These are phyloP conservation scores for Rhinoptilus africanus DNA, from an alignment of 2,113 vertebrate species.

Conservation along the genomic window DNA sequence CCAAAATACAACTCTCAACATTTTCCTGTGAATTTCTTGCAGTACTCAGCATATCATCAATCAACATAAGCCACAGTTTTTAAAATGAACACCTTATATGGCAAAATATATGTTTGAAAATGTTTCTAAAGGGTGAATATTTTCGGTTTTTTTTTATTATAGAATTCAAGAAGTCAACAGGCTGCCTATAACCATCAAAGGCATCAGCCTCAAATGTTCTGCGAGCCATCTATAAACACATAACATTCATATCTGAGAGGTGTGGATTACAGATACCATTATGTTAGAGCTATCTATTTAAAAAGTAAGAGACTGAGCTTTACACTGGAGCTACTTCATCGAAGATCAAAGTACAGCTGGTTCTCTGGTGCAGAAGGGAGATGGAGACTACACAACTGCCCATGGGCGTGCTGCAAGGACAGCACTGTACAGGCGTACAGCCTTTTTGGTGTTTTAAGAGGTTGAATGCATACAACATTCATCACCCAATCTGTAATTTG, in stretches of 20 bases:
- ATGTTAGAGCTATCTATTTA: neutral
- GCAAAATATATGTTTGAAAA: neutral
- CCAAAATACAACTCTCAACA: neutral
- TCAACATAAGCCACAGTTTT: neutral
- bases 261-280: neutral
- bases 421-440: neutral
- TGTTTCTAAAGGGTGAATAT: neutral
- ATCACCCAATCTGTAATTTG: neutral
- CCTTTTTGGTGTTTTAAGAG: neutral
- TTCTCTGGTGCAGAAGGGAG: neutral
- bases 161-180: neutral
- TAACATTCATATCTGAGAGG: neutral
- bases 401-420: too few species aligned
- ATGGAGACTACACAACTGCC: rapidly evolving
- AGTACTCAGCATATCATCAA: neutral
- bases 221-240: neutral
- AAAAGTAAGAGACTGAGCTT: neutral
- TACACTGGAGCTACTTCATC: neutral
- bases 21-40: neutral
- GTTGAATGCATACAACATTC: neutral
- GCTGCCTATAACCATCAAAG: neutral
- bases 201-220: neutral
- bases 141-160: neutral
- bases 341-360: neutral
- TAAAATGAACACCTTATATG: neutral